Conservation (phyloP, 1,140 invertebrate species). For the Zaprionus lachaisei region DNA sequence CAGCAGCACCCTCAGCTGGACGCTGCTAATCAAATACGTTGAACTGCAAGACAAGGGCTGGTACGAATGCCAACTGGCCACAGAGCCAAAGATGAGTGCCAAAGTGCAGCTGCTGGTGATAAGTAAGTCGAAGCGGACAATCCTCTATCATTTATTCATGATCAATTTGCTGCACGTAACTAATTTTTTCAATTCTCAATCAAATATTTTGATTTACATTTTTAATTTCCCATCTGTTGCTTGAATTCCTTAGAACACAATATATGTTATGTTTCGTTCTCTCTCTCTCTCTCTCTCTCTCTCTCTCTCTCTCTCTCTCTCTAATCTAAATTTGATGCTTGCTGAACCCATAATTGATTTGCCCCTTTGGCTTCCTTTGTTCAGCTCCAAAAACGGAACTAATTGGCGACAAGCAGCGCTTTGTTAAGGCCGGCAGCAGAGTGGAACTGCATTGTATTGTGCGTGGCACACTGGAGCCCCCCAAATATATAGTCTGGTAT, state of each 20-base stretch:
- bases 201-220: constrained; percentile 21
- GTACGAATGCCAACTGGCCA: constrained; percentile 91
- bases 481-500: constrained; percentile 87
- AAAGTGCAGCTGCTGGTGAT: constrained; percentile 89
- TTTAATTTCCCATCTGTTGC: background rate
- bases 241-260: background rate
- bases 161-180: background rate
- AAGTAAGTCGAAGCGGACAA: constrained; percentile 85
- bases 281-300: background rate
- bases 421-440: constrained; percentile 87
- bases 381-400: constrained; percentile 85
- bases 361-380: background rate
- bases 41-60: constrained; percentile 87
- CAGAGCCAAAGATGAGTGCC: constrained; percentile 89
- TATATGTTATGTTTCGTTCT: background rate
- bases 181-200: background rate
- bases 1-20: constrained; percentile 92
- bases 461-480: constrained; percentile 86
- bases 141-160: background rate
- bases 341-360: background rate
- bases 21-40: constrained; percentile 90
- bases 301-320: background rate
- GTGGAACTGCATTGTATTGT: constrained; percentile 87
- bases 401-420: constrained; percentile 86
- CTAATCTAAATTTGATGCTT: background rate